Conservation (phyloP, 2,113 vertebrate genomes). For the Sander vitreus region DNA sequence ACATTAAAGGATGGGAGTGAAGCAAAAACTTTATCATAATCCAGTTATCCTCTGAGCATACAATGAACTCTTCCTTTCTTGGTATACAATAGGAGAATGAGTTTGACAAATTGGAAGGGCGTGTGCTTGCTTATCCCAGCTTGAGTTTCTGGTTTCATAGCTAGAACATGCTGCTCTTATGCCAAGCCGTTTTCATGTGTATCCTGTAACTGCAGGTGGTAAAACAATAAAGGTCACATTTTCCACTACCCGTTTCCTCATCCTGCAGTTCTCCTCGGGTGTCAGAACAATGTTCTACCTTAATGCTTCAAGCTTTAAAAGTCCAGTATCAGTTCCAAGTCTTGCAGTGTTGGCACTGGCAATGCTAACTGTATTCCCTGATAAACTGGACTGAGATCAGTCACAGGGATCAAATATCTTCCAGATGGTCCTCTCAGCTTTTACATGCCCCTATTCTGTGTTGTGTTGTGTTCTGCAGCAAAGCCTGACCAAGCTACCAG, state of each 20-base stretch:
- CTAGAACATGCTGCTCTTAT: conserved; percentile 51
- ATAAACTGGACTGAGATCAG: conserved; percentile 61
- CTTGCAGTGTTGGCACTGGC: conserved; percentile 80
- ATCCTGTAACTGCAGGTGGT: conserved; percentile 77
- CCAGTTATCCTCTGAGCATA: conserved; percentile 59
- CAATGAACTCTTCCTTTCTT: conserved; percentile 47
- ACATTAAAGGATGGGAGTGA: conserved; percentile 55
- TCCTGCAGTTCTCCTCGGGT: conserved; percentile 73
- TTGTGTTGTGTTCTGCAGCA: conserved; percentile 83
- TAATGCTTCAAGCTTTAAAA: conserved; percentile 55
- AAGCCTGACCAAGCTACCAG: conserved; percentile 90
- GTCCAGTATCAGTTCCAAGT: conserved; percentile 85
- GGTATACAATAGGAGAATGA: conserved; percentile 36
- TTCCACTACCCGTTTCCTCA: conserved; percentile 76
- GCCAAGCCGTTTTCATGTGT: conserved; percentile 73
- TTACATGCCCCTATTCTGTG: conserved; percentile 44
- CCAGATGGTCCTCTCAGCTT: conserved; percentile 50
- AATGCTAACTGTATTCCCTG: conserved; percentile 27
- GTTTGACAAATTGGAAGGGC: conserved; percentile 57
- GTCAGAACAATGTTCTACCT: conserved; percentile 68
- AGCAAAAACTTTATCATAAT: conserved; percentile 71
- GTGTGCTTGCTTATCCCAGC: conserved; percentile 56
- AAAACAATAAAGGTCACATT: conserved; percentile 78
- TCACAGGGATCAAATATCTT: conserved; percentile 36
- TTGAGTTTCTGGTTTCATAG: conserved; percentile 69